Evolutionary conservation across 2,113 vertebrate genomes (phyloP), one percentile per base, ranked within the genome.

Genomic region (Verasper variegatus): DNA sequence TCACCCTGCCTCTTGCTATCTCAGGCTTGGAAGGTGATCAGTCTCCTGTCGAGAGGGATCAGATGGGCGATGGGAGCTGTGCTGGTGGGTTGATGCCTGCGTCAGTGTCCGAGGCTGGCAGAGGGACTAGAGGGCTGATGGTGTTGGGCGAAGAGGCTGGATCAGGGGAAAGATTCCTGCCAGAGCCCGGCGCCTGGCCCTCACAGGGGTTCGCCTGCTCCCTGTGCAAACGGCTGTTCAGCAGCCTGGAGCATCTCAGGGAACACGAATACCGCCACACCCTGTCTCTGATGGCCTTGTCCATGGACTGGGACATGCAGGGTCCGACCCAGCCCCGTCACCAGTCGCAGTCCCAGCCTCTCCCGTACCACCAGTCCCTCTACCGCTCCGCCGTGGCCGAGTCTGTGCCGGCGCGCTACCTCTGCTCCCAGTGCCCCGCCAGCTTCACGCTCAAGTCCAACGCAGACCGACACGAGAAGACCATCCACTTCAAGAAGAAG

Each of bases 381-480:
- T 89, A 68, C 52, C 84, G 66, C 42, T 83, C 87, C 2, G 31
- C 70, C 0, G 71, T 70, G 54, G 15, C 24, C 1, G 4, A 82
- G 3, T 57, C 87, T 0, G 63, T 57, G 13, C 82, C 93, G 0
- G 58, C 86, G 0, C 94, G 95, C 85, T 96, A 96, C 93, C 91
- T 88, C 66, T 95, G 96, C 89, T 91, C 95, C 54, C 92, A 91
- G 21, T 96, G 95, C 59, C 94, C 95, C 0, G 92, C 94, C 20
- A 95, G 95, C 92, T 95, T 95, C 92, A 94, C 95, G 0, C 92
- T 95, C 75, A 96, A 96, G 77, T 96, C 95, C 65, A 96, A 95
- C 11, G 93, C 95, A 8, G 95, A 96, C 40, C 94, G 92, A 5
- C 94, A 93, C 0, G 90, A 95, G 67, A 95, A 96, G 90, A 95